Evolutionary conservation across 1,140 invertebrate species (phyloP).

Genomic region (Drusus annulatus): DNA sequence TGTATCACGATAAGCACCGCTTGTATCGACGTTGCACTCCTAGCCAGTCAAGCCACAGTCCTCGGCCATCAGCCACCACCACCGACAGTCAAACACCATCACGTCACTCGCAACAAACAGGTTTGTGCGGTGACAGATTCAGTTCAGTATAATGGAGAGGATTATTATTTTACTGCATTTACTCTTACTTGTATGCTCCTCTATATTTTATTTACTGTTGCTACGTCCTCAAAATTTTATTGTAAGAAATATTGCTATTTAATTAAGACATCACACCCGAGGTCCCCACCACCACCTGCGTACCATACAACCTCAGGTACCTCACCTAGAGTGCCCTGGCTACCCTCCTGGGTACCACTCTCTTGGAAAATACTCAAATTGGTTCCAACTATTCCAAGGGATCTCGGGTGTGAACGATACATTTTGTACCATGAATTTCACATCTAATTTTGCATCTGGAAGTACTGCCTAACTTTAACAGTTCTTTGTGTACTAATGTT

Average conservation of each 20-base stretch:
- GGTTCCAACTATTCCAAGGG: not conserved
- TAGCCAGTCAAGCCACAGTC: too few relatives aligned
- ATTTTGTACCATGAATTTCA: slow-evolving; percentile 15
- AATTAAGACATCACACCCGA: slow-evolving; percentile 7
- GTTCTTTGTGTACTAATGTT: slow-evolving; percentile 27
- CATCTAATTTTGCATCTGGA: not conserved
- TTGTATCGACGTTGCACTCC: slow-evolving; percentile 1
- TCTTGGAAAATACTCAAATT: not conserved
- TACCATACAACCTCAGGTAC: too few relatives aligned
- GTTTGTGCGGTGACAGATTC: slow-evolving; percentile 39
- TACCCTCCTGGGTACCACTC: not conserved
- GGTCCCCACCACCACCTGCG: slow-evolving; percentile 3
- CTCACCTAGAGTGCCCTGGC: not conserved
- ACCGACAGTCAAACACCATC: too few relatives aligned
- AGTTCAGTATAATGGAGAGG: slow-evolving; percentile 23
- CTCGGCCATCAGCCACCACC: too few relatives aligned
- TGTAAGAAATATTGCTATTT: slow-evolving; percentile 35
- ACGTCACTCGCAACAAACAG: not conserved
- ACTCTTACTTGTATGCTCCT: slow-evolving; percentile 7
- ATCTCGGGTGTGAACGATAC: slow-evolving; percentile 6
- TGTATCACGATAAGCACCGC: slow-evolving; percentile 3
- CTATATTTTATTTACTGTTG: slow-evolving; percentile 38
- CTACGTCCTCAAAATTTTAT: slow-evolving; percentile 41
- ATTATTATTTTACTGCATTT: slow-evolving; percentile 19
- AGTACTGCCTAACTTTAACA: slow-evolving; percentile 20